Evolutionary conservation across 2,113 vertebrate genomes (phyloP).

Genomic region (Solea solea): DNA sequence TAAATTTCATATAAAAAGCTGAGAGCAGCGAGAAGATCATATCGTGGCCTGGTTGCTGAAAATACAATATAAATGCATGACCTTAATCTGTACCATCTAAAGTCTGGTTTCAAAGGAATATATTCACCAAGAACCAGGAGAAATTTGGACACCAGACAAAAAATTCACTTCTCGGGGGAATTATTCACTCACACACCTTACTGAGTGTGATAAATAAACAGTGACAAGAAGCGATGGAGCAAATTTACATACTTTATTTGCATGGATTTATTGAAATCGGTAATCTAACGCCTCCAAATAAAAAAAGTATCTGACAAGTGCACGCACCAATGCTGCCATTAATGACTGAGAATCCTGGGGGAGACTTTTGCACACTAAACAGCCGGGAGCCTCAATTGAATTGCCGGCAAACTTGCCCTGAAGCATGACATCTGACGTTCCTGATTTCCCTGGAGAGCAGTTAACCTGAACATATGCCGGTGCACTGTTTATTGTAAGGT

Average conservation of each 20-base stretch:
- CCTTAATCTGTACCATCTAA: too few relatives aligned
- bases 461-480: slow-evolving; percentile 16
- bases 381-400: background rate
- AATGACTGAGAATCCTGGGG: slow-evolving; percentile 5
- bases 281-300: background rate
- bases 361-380: slow-evolving; percentile 17
- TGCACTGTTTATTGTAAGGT: slow-evolving; percentile 15
- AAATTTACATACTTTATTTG: background rate
- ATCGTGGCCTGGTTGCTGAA: too few relatives aligned
- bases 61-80: too few relatives aligned
- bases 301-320: background rate
- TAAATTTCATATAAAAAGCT: too few relatives aligned
- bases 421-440: slow-evolving; percentile 6
- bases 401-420: background rate
- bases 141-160: too few relatives aligned
- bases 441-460: slow-evolving; percentile 55
- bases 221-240: background rate
- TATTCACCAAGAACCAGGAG: too few relatives aligned
- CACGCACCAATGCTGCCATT: background rate
- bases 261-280: background rate
- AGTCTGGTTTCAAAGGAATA: too few relatives aligned
- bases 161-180: too few relatives aligned
- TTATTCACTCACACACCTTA: background rate
- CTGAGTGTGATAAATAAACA: too few relatives aligned
- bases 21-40: too few relatives aligned